A percentile compares a stretch with the other conserved stretches of the same genome.
These are phyloP conservation scores for Lordiphosa fenestrarum DNA, from an alignment of 2,888 invertebrate genomes.

Conservation along the genomic window DNA sequence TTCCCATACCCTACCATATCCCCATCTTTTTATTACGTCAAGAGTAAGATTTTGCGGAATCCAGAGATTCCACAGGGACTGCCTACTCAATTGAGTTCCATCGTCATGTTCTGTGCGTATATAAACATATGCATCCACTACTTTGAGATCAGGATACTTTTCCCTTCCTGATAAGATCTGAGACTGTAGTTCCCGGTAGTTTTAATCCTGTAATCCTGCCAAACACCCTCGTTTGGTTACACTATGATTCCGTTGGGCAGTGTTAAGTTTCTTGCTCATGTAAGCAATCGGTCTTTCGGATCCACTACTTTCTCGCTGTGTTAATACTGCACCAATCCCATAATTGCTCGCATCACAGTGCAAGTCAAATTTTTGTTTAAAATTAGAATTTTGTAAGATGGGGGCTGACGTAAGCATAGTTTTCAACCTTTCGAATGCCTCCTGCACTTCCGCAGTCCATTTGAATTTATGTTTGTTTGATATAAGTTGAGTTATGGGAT, in stretches of 20 bases:
- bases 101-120: too few relatives aligned
- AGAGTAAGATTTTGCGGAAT: too few relatives aligned
- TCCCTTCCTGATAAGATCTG: not conserved
- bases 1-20: too few relatives aligned
- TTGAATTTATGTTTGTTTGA: not conserved
- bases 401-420: not conserved
- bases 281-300: not conserved
- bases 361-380: too few relatives aligned
- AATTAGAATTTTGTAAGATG: not conserved
- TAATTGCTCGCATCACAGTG: too few relatives aligned
- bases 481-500: not conserved
- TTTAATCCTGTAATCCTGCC: not conserved
- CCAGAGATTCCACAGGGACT: too few relatives aligned
- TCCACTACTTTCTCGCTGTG: too few relatives aligned
- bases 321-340: too few relatives aligned
- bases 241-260: not conserved
- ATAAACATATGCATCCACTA: not conserved
- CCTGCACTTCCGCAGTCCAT: not conserved
- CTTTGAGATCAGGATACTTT: not conserved
- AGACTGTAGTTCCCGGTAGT: not conserved
- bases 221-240: too few relatives aligned
- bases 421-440: not conserved
- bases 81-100: too few relatives aligned
- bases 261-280: not conserved
- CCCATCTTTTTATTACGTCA: too few relatives aligned